Conservation (phyloP, 2,888 invertebrate species). For the Oxystoma pomonae region DNA sequence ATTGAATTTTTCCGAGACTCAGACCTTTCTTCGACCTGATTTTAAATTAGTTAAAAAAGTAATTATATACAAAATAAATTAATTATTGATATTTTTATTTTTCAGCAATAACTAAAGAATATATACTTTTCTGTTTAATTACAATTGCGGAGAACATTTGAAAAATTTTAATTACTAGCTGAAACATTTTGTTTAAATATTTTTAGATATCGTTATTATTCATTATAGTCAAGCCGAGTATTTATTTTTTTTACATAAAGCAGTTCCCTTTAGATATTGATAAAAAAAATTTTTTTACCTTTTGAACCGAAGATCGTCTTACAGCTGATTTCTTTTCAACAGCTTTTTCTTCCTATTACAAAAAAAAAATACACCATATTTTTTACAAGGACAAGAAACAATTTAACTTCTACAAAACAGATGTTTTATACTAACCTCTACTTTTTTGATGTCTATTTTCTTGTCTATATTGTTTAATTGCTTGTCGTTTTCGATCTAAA, state of each 20-base stretch:
- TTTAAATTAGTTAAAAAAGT: slow-evolving; percentile 7
- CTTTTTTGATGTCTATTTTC: slow-evolving; percentile 36
- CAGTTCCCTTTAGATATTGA: too few species aligned
- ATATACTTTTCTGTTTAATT: too few species aligned
- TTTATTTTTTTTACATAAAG: too few species aligned
- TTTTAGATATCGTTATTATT: too few species aligned
- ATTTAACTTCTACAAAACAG: slow-evolving; percentile 1
- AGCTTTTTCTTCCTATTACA: slow-evolving; percentile 52
- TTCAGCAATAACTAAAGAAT: too few species aligned
- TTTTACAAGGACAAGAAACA: slow-evolving; percentile 15
- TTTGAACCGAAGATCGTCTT: slow-evolving; percentile 43
- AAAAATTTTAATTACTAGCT: too few species aligned
- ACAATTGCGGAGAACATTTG: too few species aligned
- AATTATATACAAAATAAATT: too few species aligned
- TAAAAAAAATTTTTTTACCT: too few species aligned
- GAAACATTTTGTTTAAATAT: too few species aligned
- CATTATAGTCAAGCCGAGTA: too few species aligned
- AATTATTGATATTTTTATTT: too few species aligned
- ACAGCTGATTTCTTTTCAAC: slow-evolving; percentile 51
- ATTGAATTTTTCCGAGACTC: slow-evolving; percentile 45
- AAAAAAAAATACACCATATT: slow-evolving; percentile 17
- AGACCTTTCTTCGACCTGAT: slow-evolving; percentile 43
- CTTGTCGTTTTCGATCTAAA: slow-evolving; percentile 40
- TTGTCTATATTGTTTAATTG: slow-evolving; percentile 43
- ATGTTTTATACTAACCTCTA: slow-evolving; percentile 34